Evolutionary conservation across 1,140 invertebrate genomes (phyloP), one percentile per base, ranked within the genome.

Genomic region (Drosophila burlai): DNA sequence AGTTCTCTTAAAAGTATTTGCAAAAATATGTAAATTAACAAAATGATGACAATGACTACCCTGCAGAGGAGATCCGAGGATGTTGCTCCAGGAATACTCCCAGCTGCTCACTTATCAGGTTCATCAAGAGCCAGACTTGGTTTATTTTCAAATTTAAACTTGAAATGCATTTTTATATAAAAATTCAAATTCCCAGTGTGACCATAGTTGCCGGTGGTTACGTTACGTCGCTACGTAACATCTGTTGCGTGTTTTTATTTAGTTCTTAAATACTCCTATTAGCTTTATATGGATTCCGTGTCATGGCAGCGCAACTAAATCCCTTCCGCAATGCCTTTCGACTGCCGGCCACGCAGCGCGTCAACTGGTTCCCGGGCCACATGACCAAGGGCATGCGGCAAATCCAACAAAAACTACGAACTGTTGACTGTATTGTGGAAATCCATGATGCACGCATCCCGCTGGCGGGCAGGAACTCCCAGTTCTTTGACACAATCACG

Each of bases 361-460:
- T 97, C 7, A 95, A 94, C 40, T 98, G 97, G 97, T 98, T 97
- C 93, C 97, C 97, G 11, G 97, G 98, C 2, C 98, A 99, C 93
- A 99, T 99, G 98, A 95, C 95, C 31, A 98, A 96, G 93, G 97
- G 97, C 72, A 93, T 99, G 52, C 96, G 95, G 80, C 96, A 98
- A 93, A 99, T 99, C 96, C 97, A 99, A 92, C 94, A 96, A 24
- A 96, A 96, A 89, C 93, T 99, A 11, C 96, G 96, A 80, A 94
- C 94, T 9, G 95, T 99, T 1, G 98, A 99, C 93, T 98, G 98
- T 91, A 94, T 99, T 26, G 95, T 99, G 38, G 98, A 99, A 95
- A 97, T 99, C 8, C 98, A 99, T 92, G 99, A 99, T 94, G 96
- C 98, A 1, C 94, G 98, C 84, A 96, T 99, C 80, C 96, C 97